Conservation (phyloP, 2,888 invertebrate genomes). For the Pollenia griseotomentosa region DNA sequence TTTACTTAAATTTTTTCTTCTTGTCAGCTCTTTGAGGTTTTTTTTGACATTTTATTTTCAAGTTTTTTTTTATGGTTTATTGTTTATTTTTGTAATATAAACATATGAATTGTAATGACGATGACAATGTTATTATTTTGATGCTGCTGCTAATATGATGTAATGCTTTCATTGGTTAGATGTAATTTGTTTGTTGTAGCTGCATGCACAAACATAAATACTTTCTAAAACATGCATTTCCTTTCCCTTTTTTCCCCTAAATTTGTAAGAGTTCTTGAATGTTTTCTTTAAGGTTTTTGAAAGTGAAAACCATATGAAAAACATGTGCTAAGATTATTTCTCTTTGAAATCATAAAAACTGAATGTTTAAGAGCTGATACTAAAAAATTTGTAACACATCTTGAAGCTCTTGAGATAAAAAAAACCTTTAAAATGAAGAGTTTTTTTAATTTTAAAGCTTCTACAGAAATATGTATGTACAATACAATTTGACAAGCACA, state of each 20-base stretch:
- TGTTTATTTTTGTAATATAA: slow-evolving; percentile 41
- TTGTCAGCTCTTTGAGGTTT: slow-evolving; percentile 22
- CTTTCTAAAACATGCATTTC: slow-evolving; percentile 37
- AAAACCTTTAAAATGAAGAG: too few species aligned
- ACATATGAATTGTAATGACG: slow-evolving; percentile 10
- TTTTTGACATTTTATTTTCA: slow-evolving; percentile 6
- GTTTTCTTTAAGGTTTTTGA: neutral
- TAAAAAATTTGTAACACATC: neutral
- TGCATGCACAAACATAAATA: slow-evolving; percentile 22
- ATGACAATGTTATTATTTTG: slow-evolving; percentile 24
- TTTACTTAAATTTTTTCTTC: slow-evolving; percentile 9
- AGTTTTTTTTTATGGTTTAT: slow-evolving; percentile 19
- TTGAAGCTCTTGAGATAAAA: slow-evolving; percentile 7
- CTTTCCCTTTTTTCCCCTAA: slow-evolving; percentile 27
- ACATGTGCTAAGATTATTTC: neutral
- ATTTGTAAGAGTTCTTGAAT: slow-evolving; percentile 17
- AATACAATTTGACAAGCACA: too few species aligned
- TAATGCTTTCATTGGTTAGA: slow-evolving; percentile 5
- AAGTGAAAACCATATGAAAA: neutral
- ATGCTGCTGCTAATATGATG: slow-evolving; percentile 18
- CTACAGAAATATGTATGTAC: too few species aligned
- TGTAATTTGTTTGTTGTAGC: neutral
- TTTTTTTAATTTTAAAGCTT: too few species aligned
- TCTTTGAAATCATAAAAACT: neutral
- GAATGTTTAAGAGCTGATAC: neutral